Evolutionary conservation across 2,113 vertebrate genomes (phyloP).

Genomic region (Prunella fulvescens): DNA sequence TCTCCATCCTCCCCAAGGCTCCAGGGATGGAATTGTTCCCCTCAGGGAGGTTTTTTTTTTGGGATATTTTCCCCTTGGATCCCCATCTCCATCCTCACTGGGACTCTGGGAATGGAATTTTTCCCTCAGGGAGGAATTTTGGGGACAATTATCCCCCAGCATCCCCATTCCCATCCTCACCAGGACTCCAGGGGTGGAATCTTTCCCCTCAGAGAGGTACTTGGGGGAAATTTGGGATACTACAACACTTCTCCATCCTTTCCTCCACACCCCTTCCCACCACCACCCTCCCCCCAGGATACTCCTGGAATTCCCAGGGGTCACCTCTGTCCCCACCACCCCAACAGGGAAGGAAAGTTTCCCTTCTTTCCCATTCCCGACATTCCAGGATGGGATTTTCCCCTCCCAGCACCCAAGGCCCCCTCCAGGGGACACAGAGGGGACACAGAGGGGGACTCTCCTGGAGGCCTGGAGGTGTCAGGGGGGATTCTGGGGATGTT

Average conservation of each 20-base stretch:
- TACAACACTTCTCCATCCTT: background rate
- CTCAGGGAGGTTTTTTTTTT: background rate
- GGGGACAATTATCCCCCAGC: background rate
- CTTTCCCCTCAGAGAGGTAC: background rate
- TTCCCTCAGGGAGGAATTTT: background rate
- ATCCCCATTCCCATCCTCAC: background rate
- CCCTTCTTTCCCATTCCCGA: background rate
- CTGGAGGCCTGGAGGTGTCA: background rate
- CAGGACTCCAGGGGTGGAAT: background rate
- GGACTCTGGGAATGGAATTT: background rate
- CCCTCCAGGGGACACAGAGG: background rate
- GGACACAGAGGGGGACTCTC: background rate
- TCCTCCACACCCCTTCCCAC: background rate
- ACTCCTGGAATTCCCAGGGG: background rate
- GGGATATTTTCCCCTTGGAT: background rate
- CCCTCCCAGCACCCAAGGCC: background rate
- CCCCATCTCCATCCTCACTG: background rate
- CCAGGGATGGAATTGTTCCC: background rate
- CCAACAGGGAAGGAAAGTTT: rapidly evolving
- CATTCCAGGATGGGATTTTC: background rate
- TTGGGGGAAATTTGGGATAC: background rate
- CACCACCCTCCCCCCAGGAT: background rate
- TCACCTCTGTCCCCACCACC: background rate
- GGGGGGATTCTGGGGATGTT: rapidly evolving
- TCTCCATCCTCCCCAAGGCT: background rate